Percentiles rank a stretch among this genome's conserved stretches.
phyloP scores from a whole-genome alignment of 2,888 invertebrate species.

The Drosophila nigritarsus region DNA sequence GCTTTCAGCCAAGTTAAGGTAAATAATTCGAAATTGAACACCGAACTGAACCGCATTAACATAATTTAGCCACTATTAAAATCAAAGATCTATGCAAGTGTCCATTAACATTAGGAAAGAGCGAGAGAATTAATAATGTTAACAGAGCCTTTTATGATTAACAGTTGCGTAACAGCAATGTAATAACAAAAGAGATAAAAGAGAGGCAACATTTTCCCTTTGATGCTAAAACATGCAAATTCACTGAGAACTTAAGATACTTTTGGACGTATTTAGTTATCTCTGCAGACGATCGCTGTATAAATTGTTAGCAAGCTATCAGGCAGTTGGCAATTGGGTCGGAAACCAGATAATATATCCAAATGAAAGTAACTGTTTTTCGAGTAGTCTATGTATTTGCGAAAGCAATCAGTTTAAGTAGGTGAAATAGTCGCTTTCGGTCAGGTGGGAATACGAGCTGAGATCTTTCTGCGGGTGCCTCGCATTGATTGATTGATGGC shows the following conservation, averaged over 20 bases:
- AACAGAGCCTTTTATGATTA: background rate
- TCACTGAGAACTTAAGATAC: background rate
- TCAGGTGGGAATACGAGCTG: background rate
- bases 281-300: background rate
- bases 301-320: background rate
- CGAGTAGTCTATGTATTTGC: too few relatives aligned
- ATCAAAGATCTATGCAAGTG: background rate
- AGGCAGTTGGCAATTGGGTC: background rate
- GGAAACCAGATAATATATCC: background rate
- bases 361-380: background rate
- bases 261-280: background rate
- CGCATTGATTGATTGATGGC: slow-evolving; percentile 28
- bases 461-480: background rate
- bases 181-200: background rate
- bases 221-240: background rate
- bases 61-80: background rate
- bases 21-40: slow-evolving; percentile 4
- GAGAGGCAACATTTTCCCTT: background rate
- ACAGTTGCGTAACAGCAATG: slow-evolving; percentile 1
- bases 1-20: background rate
- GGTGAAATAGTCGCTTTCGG: background rate
- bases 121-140: background rate
- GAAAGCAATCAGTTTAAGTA: slow-evolving; percentile 13
- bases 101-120: background rate
- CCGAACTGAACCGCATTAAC: background rate